Evolutionary conservation across 2,888 invertebrate species (phyloP), one percentile per base, ranked within the genome.

Genomic region (Sarcophaga caerulescens): DNA sequence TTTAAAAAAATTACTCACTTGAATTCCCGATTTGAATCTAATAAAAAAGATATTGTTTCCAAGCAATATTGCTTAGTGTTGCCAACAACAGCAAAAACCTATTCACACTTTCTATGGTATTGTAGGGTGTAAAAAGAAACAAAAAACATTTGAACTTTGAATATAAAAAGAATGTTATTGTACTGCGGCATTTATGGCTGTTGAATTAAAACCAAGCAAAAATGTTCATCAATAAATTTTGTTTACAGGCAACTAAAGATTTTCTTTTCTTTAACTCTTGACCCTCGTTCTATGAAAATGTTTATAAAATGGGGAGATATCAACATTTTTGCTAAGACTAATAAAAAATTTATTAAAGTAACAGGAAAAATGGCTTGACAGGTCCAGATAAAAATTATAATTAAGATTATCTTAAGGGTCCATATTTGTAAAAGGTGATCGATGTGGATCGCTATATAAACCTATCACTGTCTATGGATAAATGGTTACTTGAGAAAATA

Each of bases 151-250:
- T 52, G 4, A 52, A 52, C 12, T 0, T 35, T 47, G 47, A 4
- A 14, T 19, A 45, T 45, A 60, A 71, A 60, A 44, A 44, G 19
- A 35, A 35, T 71, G 60, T 60, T 73, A n/a, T 60, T 44, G 21
- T 25, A 73, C n/a, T 73, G 71, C 60, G 71, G 71, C 71, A 73
- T 73, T 73, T 73, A 21, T 35, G 10, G 60, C 60, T 44, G 21
- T 73, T 44, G 21, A 44, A 44, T 44, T 21, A 73, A 73, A 19
- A 73, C 35, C 60, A 73, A 60, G 60, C 19, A 76, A 66, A 57
- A 57, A 76, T 76, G 35, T 57, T 57, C 35, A 66, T 76, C 52
- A 66, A 76, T 76, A 76, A 76, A 76, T 76, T 59, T 65, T 21
- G 52, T 57, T 35, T 44, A 52, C 19, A 35, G 21, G 14, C 62